Evolutionary conservation across 35 echinoderm and acorn worm species (phyloP), one percentile per base, ranked within the genome.

Genomic region (Amphiura filiformis): DNA sequence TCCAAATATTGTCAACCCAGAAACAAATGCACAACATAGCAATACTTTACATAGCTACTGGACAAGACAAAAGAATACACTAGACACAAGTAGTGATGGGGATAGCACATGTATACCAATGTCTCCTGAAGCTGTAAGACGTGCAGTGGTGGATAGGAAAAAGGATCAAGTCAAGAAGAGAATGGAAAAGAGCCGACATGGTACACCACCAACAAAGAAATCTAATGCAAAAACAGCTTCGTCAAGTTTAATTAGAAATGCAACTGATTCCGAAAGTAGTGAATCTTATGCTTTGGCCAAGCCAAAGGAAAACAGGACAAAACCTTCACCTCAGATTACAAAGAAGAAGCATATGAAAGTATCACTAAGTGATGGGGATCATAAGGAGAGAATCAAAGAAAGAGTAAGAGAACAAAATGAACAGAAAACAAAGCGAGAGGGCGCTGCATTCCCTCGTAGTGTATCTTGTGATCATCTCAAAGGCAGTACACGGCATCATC

Each of bases 211-310:
- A 37, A 35, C 56, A 33, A 94, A 91, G 82, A 75, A 86, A 88
- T 31, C 77, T 32, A 39, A 78, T 39, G 75, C 39, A 32, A 86
- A 78, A 78, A 87, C 80, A 28, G 20, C 89, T 44, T 37, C 23
- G 20, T 61, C 61, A 0, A 39, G 82, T 38, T 61, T 94, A 23
- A 70, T 84, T 4, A 39, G 41, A 41, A 37, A 39, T 38, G n/a
- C 20, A 30, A 96, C 87, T 35, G 95, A 97, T 34, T 97, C 95
- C 32, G 95, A 97, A 77, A 97, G 95, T 36, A 97, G 95, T 76
- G 95, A 97, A 76, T 97, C 91, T 0, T 92, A 91, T 52, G 81
- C 82, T 14, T 90, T 85, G 32, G 52, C 56, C 32, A 85, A 31
- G 26, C 61, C 61, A 15, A 70, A 70, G 26, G 61, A 70, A 26